Conservation (phyloP, 2,888 invertebrate genomes). For the Chloromyia formosa region DNA sequence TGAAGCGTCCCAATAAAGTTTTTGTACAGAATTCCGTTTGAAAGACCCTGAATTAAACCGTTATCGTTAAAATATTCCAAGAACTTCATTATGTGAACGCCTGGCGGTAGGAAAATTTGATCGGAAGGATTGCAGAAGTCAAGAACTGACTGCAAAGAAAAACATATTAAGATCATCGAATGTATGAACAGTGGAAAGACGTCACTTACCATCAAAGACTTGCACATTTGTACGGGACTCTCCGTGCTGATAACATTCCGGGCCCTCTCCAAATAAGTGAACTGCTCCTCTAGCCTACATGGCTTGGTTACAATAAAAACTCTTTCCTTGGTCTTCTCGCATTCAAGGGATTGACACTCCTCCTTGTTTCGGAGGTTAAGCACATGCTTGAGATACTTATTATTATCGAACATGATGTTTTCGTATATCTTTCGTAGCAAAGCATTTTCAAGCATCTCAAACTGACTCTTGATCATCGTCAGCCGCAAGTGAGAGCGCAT, state of each 20-base stretch:
- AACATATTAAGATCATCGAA: neutral
- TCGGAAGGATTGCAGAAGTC: constrained; percentile 63
- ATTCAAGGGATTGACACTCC: neutral
- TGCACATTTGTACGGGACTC: constrained; percentile 63
- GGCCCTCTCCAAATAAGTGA: constrained; percentile 63
- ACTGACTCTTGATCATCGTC: constrained; percentile 68
- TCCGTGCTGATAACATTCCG: constrained; percentile 61
- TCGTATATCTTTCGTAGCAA: constrained; percentile 66
- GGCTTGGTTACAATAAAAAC: constrained; percentile 66
- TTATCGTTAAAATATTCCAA: constrained; percentile 68
- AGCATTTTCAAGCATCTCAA: constrained; percentile 70
- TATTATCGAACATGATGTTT: constrained; percentile 56
- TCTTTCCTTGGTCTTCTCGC: constrained; percentile 48
- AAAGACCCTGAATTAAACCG: constrained; percentile 59
- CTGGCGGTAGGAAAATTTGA: constrained; percentile 66
- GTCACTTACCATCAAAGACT: constrained; percentile 56
- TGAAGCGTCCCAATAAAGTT: constrained; percentile 50
- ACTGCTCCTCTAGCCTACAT: constrained; percentile 64
- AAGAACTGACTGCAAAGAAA: constrained; percentile 58
- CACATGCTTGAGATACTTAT: constrained; percentile 26
- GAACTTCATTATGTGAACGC: constrained; percentile 65
- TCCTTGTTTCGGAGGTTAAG: constrained; percentile 15
- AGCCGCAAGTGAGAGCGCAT: constrained; percentile 68
- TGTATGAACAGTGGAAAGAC: neutral
- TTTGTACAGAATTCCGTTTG: neutral